These are phyloP conservation scores for Oryzias curvinotus DNA, from an alignment of 2,113 vertebrate species.

Conservation along the genomic window DNA sequence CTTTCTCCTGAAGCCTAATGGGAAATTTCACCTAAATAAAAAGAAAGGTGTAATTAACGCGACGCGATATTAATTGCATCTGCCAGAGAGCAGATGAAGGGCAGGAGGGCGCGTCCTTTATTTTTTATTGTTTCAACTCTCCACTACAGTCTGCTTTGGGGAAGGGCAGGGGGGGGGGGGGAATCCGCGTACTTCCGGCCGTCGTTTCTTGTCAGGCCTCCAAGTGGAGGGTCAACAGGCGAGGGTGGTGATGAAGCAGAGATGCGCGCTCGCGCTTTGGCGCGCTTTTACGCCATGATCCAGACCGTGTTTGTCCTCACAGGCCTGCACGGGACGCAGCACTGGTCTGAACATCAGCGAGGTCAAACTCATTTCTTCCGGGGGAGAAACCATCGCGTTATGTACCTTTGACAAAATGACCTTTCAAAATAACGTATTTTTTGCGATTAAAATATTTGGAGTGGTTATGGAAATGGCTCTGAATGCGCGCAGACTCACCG, in stretches of 20 bases:
- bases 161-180: slow-evolving; percentile 21
- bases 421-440: too few species aligned
- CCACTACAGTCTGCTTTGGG: slow-evolving; percentile 40
- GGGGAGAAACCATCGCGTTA: too few species aligned
- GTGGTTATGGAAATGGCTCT: too few species aligned
- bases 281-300: too few species aligned
- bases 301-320: too few species aligned
- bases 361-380: too few species aligned
- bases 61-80: slow-evolving; percentile 70
- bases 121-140: slow-evolving; percentile 35
- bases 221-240: slow-evolving; percentile 45
- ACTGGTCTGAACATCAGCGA: too few species aligned
- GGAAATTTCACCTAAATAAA: slow-evolving; percentile 76
- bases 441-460: too few species aligned
- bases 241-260: slow-evolving; percentile 5
- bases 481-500: too few species aligned
- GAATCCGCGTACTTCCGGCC: slow-evolving; percentile 21
- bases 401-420: too few species aligned
- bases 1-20: slow-evolving; percentile 49
- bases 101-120: slow-evolving; percentile 43
- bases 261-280: not conserved
- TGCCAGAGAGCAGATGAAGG: slow-evolving; percentile 64
- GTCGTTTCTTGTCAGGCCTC: slow-evolving; percentile 35
- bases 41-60: slow-evolving; percentile 74
- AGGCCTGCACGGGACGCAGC: too few species aligned